Conservation (phyloP, 2,888 invertebrate species). For the Aleiodes testaceus region DNA sequence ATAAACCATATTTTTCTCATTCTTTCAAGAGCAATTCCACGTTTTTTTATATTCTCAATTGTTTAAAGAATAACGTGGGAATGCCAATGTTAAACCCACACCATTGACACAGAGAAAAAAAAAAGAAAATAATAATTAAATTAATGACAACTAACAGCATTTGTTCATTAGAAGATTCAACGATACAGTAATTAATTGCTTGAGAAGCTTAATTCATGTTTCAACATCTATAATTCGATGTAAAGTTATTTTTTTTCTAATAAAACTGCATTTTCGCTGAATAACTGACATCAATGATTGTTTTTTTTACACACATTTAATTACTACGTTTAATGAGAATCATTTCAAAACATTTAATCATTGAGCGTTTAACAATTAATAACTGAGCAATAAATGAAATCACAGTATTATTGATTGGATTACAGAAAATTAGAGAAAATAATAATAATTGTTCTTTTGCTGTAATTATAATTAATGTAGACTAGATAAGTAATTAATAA, state of each 20-base stretch:
- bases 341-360: slow-evolving; percentile 32
- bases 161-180: too few species aligned
- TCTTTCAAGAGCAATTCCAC: slow-evolving; percentile 20
- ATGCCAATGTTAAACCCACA: slow-evolving; percentile 5
- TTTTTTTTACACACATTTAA: not conserved
- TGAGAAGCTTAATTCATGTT: too few species aligned
- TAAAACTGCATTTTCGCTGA: not conserved
- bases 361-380: slow-evolving; percentile 57
- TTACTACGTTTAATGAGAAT: slow-evolving; percentile 25
- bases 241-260: slow-evolving; percentile 30
- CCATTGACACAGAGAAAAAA: not conserved
- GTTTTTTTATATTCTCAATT: not conserved
- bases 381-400: slow-evolving; percentile 62
- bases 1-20: slow-evolving; percentile 30
- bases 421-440: slow-evolving; percentile 25
- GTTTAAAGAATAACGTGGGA: not conserved
- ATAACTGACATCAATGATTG: slow-evolving; percentile 14
- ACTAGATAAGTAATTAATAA: slow-evolving; percentile 21
- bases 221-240: slow-evolving; percentile 37
- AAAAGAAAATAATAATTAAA: not conserved
- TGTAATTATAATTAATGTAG: slow-evolving; percentile 20
- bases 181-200: too few species aligned
- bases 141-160: too few species aligned
- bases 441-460: slow-evolving; percentile 10
- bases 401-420: slow-evolving; percentile 55